These are phyloP conservation scores for Gambusia yucatana DNA, from an alignment of 2,797 vertebrate genomes.

Conservation along the genomic window DNA sequence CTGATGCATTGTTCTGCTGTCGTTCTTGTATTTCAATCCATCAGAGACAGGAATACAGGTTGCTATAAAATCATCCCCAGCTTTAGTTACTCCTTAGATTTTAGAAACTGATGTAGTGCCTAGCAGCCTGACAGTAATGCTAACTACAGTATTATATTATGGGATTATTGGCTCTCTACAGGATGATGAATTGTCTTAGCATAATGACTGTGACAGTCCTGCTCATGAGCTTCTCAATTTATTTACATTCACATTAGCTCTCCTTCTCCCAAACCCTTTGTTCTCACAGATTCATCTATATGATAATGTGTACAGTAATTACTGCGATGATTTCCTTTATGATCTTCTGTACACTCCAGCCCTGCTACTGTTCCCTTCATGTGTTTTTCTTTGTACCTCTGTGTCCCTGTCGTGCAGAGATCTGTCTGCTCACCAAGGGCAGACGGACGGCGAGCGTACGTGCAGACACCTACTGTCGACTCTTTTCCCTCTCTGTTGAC, in stretches of 20 bases:
- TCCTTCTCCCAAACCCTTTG: constrained; percentile 23
- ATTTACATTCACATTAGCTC: constrained; percentile 65
- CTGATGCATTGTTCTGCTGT: constrained; percentile 6
- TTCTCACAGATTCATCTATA: constrained; percentile 53
- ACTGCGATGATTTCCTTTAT: constrained; percentile 22
- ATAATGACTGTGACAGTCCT: constrained; percentile 42
- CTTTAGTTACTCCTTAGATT: constrained; percentile 25
- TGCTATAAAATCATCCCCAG: constrained; percentile 21
- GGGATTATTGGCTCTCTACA: constrained; percentile 54
- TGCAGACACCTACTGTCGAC: constrained; percentile 96
- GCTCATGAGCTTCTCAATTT: constrained; percentile 57
- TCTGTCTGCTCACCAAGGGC: constrained; percentile 96
- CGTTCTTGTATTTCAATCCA: constrained; percentile 11
- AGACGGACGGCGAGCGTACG: constrained; percentile 96
- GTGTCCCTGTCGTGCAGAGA: constrained; percentile 81
- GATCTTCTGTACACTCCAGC: constrained; percentile 26
- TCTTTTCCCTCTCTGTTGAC: constrained; percentile 98
- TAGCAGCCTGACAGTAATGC: constrained; percentile 28
- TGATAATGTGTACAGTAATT: constrained; percentile 55
- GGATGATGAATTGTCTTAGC: constrained; percentile 61
- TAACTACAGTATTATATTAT: constrained; percentile 38
- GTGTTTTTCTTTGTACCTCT: constrained; percentile 20
- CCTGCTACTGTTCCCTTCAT: constrained; percentile 10
- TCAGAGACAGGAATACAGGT: constrained; percentile 12
- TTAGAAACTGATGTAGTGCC: constrained; percentile 18